phyloP scores from a whole-genome alignment of 64 coral and sea anemone genomes.

The Catalaphyllia jardinei region DNA sequence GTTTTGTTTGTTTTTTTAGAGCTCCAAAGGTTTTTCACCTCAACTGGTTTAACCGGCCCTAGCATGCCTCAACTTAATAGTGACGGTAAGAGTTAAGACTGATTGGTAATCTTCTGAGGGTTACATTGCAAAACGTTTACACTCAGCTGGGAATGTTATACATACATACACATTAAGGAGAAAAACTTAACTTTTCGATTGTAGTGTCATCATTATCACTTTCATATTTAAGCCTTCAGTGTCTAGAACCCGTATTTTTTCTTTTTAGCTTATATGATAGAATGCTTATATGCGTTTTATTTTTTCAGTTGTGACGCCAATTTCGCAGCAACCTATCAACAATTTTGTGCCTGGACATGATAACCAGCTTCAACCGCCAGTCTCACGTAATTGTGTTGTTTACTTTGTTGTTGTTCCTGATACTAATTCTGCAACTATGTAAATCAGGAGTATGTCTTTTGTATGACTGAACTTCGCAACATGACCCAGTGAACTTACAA shows the following conservation, averaged over 20 bases:
- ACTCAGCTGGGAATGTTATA: too few species aligned
- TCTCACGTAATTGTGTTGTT: not conserved
- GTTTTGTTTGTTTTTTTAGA: not conserved
- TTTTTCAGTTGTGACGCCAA: constrained; percentile 1
- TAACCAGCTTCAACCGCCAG: not conserved
- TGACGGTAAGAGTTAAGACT: constrained; percentile 7
- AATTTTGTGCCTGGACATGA: not conserved
- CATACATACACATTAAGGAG: not conserved
- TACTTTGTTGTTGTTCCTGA: too few species aligned
- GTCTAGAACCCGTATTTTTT: not conserved
- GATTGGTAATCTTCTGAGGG: not conserved
- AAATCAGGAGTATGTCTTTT: too few species aligned
- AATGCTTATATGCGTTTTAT: not conserved
- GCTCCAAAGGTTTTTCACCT: not conserved
- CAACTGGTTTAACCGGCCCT: not conserved
- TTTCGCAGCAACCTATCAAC: not conserved
- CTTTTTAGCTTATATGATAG: not conserved
- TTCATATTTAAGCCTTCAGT: not conserved
- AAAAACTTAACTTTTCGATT: not conserved
- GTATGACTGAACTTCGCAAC: too few species aligned
- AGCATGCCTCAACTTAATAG: not conserved
- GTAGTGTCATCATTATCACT: not conserved
- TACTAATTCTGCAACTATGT: too few species aligned
- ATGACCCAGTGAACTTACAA: too few species aligned
- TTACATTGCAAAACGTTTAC: too few species aligned